phyloP scores from a whole-genome alignment of 2,888 invertebrate species.

The Agrilus cyanescens region DNA sequence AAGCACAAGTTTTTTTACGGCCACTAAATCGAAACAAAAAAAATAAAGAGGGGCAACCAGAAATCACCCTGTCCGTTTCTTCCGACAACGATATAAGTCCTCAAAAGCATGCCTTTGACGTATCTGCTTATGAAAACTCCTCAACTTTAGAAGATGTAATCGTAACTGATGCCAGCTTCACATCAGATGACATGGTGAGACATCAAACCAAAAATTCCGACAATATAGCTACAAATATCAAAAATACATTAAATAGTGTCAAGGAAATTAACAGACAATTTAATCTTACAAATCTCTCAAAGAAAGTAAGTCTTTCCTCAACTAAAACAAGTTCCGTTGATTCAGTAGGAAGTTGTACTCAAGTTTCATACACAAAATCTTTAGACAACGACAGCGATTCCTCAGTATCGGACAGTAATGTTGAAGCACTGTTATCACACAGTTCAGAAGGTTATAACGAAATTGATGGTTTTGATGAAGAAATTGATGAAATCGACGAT shows the following conservation, averaged over 20 bases:
- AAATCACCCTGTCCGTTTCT: not conserved
- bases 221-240: conserved; percentile 20
- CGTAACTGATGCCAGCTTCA: conserved; percentile 6
- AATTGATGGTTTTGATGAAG: conserved; percentile 22
- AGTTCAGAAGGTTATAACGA: conserved; percentile 27
- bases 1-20: conserved; percentile 1
- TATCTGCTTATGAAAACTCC: not conserved
- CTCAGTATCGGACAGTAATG: conserved; percentile 35
- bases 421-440: conserved; percentile 27
- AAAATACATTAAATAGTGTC: conserved; percentile 17
- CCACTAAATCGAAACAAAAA: not conserved
- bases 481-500: conserved; percentile 18
- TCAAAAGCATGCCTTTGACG: not conserved
- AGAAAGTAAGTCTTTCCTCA: conserved; percentile 17
- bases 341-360: conserved; percentile 31
- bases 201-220: conserved; percentile 10
- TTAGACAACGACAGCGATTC: conserved; percentile 34
- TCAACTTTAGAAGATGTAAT: conserved; percentile 8
- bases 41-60: not conserved
- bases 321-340: conserved; percentile 30
- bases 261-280: conserved; percentile 17
- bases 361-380: conserved; percentile 34
- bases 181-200: not conserved
- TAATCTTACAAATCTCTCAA: conserved; percentile 7
- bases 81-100: not conserved